Conservation (phyloP, 2,888 invertebrate genomes). For the Muscina levida region DNA sequence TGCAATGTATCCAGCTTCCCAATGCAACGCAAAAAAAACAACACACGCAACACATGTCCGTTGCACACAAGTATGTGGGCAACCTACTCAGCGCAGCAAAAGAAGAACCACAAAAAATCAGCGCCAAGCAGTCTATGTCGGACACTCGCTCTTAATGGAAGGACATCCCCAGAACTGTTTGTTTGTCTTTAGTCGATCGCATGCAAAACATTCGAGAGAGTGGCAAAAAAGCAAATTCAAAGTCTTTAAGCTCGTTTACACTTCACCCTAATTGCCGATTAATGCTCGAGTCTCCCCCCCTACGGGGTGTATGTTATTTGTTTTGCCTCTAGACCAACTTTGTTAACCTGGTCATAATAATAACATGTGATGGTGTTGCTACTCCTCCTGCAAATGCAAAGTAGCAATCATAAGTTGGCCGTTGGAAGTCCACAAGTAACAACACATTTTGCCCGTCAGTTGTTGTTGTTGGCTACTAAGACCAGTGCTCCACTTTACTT, state of each 20-base stretch:
- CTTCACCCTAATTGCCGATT: constrained; percentile 80
- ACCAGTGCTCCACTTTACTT: constrained; percentile 57
- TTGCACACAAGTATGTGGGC: constrained; percentile 24
- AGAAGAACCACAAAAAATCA: constrained; percentile 22
- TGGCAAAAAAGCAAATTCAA: constrained; percentile 20
- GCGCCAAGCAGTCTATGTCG: constrained; percentile 63
- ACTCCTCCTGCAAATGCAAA: constrained; percentile 58
- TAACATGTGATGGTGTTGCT: constrained; percentile 18
- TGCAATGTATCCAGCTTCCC: background rate
- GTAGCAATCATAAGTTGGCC: constrained; percentile 64
- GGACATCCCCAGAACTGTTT: constrained; percentile 58
- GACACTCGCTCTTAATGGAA: constrained; percentile 44
- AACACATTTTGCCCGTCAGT: constrained; percentile 20
- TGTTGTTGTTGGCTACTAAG: constrained; percentile 47
- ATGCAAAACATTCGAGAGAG: too few species aligned
- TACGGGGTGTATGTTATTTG: constrained; percentile 59
- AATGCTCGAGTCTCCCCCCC: constrained; percentile 76
- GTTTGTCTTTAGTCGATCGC: background rate
- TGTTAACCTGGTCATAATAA: constrained; percentile 50
- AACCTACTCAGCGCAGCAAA: constrained; percentile 28
- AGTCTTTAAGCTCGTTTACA: constrained; percentile 73
- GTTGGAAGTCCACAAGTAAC: constrained; percentile 34
- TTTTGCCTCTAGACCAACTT: constrained; percentile 27
- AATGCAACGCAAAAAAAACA: constrained; percentile 33
- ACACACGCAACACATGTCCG: constrained; percentile 54